phyloP scores from a whole-genome alignment of 2,888 invertebrate genomes.

The Pseudococcus jackbeardsleyi region DNA sequence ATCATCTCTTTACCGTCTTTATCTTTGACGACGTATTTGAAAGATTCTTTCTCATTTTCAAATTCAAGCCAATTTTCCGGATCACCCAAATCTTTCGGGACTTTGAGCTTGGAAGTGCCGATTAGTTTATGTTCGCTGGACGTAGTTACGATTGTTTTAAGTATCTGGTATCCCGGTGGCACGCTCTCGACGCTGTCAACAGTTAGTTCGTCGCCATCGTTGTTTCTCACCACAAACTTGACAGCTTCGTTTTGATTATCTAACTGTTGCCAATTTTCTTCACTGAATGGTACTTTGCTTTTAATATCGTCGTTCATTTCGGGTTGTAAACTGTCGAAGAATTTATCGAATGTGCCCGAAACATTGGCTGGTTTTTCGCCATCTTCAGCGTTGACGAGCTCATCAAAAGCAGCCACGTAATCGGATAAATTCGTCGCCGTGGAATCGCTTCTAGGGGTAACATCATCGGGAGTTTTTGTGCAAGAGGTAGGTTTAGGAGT shows the following conservation, averaged over 20 bases:
- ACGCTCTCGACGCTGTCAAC: not conserved
- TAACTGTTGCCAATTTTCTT: conserved; percentile 5
- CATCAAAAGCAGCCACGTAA: conserved; percentile 26
- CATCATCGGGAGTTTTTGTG: not conserved
- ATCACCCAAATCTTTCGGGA: conserved; percentile 3
- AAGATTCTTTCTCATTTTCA: conserved; percentile 13
- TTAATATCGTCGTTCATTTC: conserved; percentile 45
- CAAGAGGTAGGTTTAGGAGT: not conserved
- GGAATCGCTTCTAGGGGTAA: not conserved
- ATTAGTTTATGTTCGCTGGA: conserved; percentile 39
- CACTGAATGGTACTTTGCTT: conserved; percentile 27
- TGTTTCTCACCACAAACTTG: not conserved
- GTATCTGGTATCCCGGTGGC: not conserved
- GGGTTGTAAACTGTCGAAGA: conserved; percentile 5
- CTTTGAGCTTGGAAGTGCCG: not conserved
- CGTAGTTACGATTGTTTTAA: conserved; percentile 6
- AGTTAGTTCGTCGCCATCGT: conserved; percentile 31
- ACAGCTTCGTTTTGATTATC: conserved; percentile 13
- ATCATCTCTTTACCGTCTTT: conserved; percentile 49
- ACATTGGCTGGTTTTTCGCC: not conserved
- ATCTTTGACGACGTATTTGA: conserved; percentile 40
- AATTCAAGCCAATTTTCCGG: conserved; percentile 46
- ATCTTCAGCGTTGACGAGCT: not conserved
- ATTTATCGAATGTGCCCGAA: not conserved
- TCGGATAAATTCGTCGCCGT: not conserved